Percentiles rank a stretch among this genome's conserved stretches.
phyloP scores from a whole-genome alignment of 2,888 invertebrate species.

The Erebia aethiops region DNA sequence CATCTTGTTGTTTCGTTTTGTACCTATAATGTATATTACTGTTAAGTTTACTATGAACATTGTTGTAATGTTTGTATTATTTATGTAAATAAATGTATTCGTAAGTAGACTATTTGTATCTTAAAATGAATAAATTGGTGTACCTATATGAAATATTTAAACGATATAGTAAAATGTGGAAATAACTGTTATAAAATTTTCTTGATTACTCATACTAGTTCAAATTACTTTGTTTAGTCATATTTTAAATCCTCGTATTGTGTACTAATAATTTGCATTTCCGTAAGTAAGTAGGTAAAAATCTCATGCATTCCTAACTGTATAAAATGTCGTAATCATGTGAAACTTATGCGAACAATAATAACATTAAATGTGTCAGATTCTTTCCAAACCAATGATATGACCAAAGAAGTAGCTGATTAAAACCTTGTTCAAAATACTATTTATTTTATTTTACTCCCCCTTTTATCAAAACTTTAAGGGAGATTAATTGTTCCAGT shows the following conservation, averaged over 20 bases:
- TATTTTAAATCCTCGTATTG: slow-evolving; percentile 52
- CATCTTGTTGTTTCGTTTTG: slow-evolving; percentile 72
- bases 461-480: background rate
- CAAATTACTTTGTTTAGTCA: slow-evolving; percentile 68
- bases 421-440: slow-evolving; percentile 75
- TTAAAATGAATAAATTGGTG: slow-evolving; percentile 49
- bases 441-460: slow-evolving; percentile 50
- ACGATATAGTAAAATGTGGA: slow-evolving; percentile 59
- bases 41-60: slow-evolving; percentile 77
- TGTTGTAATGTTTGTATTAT: slow-evolving; percentile 79
- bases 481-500: no score
- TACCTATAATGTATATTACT: slow-evolving; percentile 70
- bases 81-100: slow-evolving; percentile 71
- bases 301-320: slow-evolving; percentile 63
- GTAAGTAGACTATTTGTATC: slow-evolving; percentile 65
- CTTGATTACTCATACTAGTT: slow-evolving; percentile 58
- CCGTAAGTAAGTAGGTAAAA: slow-evolving; percentile 56
- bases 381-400: slow-evolving; percentile 84
- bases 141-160: slow-evolving; percentile 51
- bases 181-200: slow-evolving; percentile 50
- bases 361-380: slow-evolving; percentile 58
- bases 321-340: slow-evolving; percentile 49
- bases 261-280: slow-evolving; percentile 48
- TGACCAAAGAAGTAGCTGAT: slow-evolving; percentile 86
- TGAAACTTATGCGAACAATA: slow-evolving; percentile 39